Evolutionary conservation across 2,113 vertebrate species (phyloP).

Genomic region (Mormoops blainvillei): DNA sequence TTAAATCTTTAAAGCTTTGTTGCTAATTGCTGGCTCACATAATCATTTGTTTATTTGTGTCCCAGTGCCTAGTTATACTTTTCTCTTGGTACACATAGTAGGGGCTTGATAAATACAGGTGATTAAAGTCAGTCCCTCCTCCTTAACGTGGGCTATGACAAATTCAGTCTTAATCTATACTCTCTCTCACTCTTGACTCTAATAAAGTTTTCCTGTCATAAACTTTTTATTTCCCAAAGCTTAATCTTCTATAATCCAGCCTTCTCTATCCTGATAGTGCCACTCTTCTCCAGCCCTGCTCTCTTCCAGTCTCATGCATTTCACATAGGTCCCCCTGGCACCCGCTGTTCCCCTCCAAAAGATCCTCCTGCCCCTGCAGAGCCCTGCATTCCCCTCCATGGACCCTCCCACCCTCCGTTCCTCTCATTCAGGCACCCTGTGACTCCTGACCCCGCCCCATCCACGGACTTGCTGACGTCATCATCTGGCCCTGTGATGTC

Average conservation of each 20-base stretch:
- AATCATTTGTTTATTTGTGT: neutral
- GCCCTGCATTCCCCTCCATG: too few species aligned
- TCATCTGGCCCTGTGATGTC: too few species aligned
- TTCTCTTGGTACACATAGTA: neutral
- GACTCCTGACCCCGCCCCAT: too few species aligned
- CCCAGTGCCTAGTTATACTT: neutral
- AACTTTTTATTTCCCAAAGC: neutral
- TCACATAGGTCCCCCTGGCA: too few species aligned
- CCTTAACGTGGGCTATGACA: neutral
- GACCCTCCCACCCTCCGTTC: too few species aligned
- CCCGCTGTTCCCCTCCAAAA: too few species aligned
- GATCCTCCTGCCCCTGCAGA: too few species aligned
- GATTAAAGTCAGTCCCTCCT: neutral
- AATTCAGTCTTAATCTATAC: neutral
- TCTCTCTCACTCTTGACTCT: neutral
- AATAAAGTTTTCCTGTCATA: neutral
- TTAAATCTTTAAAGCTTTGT: neutral
- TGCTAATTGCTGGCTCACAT: neutral
- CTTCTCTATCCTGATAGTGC: neutral
- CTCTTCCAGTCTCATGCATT: too few species aligned
- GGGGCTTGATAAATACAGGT: neutral
- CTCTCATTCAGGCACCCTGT: too few species aligned
- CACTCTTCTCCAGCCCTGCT: too few species aligned
- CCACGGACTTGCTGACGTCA: too few species aligned
- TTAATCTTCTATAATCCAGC: neutral